These are phyloP conservation scores for Xiphorhynchus erythropygius DNA, from an alignment of 2,797 vertebrate species.

Conservation along the genomic window DNA sequence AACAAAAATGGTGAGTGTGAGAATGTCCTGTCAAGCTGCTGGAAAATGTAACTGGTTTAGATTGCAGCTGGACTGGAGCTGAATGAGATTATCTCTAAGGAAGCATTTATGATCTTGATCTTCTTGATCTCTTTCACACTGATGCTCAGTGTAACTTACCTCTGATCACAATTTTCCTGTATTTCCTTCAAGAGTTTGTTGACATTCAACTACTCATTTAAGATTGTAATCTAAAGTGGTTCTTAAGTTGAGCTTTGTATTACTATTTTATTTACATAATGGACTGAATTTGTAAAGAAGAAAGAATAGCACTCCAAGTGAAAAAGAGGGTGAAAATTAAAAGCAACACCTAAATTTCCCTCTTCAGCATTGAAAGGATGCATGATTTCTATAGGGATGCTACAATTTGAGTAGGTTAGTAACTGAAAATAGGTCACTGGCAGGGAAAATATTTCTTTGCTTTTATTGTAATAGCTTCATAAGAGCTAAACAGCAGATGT, in stretches of 20 bases:
- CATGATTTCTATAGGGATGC: neutral
- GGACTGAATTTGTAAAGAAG: neutral
- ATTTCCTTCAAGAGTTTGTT: neutral
- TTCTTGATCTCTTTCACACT: neutral
- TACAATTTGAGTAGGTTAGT: neutral
- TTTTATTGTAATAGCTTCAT: neutral
- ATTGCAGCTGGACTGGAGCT: neutral
- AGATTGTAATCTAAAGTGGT: neutral
- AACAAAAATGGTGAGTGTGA: neutral
- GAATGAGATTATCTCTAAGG: neutral
- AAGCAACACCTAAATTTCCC: neutral
- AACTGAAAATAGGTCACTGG: neutral
- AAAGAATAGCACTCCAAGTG: neutral
- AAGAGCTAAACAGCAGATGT: neutral
- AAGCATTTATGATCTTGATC: neutral
- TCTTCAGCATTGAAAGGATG: neutral
- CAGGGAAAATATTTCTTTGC: neutral
- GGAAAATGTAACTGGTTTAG: neutral
- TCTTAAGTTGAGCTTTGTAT: neutral
- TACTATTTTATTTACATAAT: neutral
- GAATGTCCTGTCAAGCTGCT: neutral
- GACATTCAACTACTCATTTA: neutral
- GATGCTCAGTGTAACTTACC: neutral
- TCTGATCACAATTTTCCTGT: neutral
- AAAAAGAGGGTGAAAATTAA: neutral